A percentile compares a stretch with the other conserved stretches of the same genome.
phyloP scores from a whole-genome alignment of 2,113 vertebrate species.

The Fukomys damarensis region DNA sequence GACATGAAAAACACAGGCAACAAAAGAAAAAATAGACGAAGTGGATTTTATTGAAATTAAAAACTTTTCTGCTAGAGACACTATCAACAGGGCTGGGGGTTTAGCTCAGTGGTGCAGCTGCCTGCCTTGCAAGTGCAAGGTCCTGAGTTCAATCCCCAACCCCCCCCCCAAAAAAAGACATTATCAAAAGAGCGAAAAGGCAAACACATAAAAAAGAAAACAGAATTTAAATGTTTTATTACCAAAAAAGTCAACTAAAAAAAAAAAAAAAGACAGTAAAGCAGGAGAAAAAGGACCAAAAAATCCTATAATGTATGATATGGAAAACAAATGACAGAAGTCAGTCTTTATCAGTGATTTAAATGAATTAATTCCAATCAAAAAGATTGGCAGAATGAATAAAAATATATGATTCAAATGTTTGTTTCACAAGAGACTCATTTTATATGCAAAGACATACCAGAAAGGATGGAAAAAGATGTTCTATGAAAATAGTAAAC shows the following conservation, averaged over 20 bases:
- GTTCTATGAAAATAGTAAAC: not conserved
- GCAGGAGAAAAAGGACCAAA: not conserved
- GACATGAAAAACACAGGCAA: not conserved
- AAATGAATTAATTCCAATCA: too few species aligned
- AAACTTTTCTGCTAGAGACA: too few species aligned
- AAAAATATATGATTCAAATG: not conserved
- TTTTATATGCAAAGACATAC: not conserved
- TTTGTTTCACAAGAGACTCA: not conserved
- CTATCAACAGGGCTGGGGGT: too few species aligned
- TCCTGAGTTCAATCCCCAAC: too few species aligned
- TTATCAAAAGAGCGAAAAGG: too few species aligned
- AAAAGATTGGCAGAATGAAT: not conserved
- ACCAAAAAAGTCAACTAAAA: too few species aligned
- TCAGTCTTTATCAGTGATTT: not conserved
- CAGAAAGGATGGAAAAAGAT: not conserved
- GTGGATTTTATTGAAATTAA: too few species aligned
- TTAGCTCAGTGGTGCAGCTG: too few species aligned
- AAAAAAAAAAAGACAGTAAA: not conserved
- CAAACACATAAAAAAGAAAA: not conserved
- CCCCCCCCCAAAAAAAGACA: too few species aligned
- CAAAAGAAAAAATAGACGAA: too few species aligned
- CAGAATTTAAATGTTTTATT: too few species aligned
- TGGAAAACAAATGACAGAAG: not conserved
- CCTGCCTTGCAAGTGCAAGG: too few species aligned
- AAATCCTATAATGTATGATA: not conserved